Base-by-base conservation (phyloP, 2,888 invertebrate genomes). In the Eudasyphora cyanicolor region DNA sequence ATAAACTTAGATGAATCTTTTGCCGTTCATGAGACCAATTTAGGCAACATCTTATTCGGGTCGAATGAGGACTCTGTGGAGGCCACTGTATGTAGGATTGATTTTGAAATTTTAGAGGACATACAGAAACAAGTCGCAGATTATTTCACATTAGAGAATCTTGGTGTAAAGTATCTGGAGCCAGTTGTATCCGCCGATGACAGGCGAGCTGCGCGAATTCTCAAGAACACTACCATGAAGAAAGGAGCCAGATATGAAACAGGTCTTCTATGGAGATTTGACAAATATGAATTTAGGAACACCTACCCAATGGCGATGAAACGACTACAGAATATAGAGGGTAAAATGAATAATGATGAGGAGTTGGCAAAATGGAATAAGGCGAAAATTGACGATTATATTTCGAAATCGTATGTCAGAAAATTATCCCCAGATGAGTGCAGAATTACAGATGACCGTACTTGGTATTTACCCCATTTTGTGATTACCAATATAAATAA, bases 401-500 rank as follows among this genome's bases (percentile, higher is more conserved):
- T 38, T 1, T 21, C 38, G 1, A 38, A 35, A 8, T 8, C 32
- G 17, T 71, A 80, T 8, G 76, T 70, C n/a, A 62, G 80, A 51
- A 80, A 71, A 27, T 17, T 79, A 27, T 45, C 2, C 8, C 24
- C 75, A 2, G 57, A 74, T 4, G 79, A 79, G n/a, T 38, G 21
- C 6, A 1, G 14, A 7, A 12, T 14, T 69, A 24, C 17, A 0
- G 21, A 64, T 12, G 6, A 19, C 19, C 27, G 24, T 29, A 57
- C 4, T 6, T 71, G 79, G 73, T 67, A 76, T 27, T 21, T 76
- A 2, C 49, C 60, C 8, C 79, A 85, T 73, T 82, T 76, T 69
- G 51, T 19, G 0, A 38, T 85, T 12, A 51, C 69, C 4, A 81
- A 80, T 49, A 35, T 71, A 7, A 82, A 76, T 29, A 76, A 67